A percentile compares a stretch with the other conserved stretches of the same genome.
These are phyloP conservation scores for Actias luna DNA, from an alignment of 2,888 invertebrate genomes.

Conservation along the genomic window DNA sequence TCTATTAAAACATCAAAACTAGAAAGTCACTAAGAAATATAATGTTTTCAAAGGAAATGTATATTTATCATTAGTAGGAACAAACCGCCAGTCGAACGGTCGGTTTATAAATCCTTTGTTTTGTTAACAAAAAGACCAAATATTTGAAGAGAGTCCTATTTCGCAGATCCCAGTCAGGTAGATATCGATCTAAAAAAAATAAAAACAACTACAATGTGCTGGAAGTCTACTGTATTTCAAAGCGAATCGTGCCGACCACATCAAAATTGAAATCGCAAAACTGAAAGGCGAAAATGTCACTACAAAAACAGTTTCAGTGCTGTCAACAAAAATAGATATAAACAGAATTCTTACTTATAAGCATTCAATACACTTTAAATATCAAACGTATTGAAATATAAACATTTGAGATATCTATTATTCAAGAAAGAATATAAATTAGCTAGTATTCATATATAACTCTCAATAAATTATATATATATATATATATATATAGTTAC, in stretches of 20 bases:
- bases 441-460: not conserved
- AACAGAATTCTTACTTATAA: not conserved
- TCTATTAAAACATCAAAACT: not conserved
- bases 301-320: slow-evolving; percentile 16
- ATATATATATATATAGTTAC: not conserved
- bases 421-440: not conserved
- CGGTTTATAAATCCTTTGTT: slow-evolving; percentile 43
- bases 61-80: slow-evolving; percentile 22
- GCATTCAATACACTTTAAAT: not conserved
- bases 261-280: slow-evolving; percentile 32
- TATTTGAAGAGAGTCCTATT: slow-evolving; percentile 38
- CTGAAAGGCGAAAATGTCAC: slow-evolving; percentile 21
- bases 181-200: slow-evolving; percentile 43
- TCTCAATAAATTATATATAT: no score
- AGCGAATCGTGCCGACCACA: slow-evolving; percentile 31
- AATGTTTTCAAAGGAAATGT: not conserved
- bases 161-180: slow-evolving; percentile 42
- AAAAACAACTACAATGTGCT: slow-evolving; percentile 22
- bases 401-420: not conserved
- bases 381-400: not conserved
- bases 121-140: slow-evolving; percentile 40
- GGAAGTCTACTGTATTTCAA: slow-evolving; percentile 21
- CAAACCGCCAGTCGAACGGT: slow-evolving; percentile 28
- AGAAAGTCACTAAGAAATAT: not conserved
- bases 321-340: not conserved